Conservation (phyloP, 2,113 vertebrate species). For the Hippocampus comes region DNA sequence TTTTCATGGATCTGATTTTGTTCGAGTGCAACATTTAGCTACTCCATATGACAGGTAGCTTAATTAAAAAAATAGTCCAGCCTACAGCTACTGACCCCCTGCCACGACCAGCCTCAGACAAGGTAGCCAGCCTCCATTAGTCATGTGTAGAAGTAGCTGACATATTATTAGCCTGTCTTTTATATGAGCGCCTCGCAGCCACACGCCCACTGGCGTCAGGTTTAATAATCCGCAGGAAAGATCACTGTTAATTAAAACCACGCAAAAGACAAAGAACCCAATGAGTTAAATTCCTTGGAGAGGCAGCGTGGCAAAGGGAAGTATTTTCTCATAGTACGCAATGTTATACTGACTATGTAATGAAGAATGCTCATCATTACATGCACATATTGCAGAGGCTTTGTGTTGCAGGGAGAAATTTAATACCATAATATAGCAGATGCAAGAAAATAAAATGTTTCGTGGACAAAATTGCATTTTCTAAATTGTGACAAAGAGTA, state of each 20-base stretch:
- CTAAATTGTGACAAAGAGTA: background rate
- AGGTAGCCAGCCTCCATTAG: slow-evolving; percentile 49
- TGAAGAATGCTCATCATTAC: background rate
- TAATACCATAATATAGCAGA: background rate
- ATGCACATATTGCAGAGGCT: background rate
- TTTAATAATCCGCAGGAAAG: slow-evolving; percentile 23
- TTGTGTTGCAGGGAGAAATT: background rate
- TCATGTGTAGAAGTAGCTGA: slow-evolving; percentile 43
- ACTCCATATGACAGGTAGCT: slow-evolving; percentile 46
- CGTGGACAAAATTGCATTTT: background rate
- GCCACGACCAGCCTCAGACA: slow-evolving; percentile 31
- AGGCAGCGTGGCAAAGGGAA: background rate
- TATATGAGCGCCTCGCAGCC: slow-evolving; percentile 36
- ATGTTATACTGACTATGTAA: background rate
- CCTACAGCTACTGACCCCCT: slow-evolving; percentile 53
- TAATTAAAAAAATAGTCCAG: slow-evolving; percentile 57
- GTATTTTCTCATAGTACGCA: background rate
- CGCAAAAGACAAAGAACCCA: background rate
- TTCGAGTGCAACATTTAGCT: slow-evolving; percentile 20
- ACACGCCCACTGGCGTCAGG: slow-evolving; percentile 14
- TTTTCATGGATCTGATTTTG: slow-evolving; percentile 13
- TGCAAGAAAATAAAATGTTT: background rate
- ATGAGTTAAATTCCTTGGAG: slow-evolving; percentile 6
- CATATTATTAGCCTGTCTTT: slow-evolving; percentile 57
- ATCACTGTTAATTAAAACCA: slow-evolving; percentile 23